A percentile compares a stretch with the other conserved stretches of the same genome.
Evolutionary conservation across 2,797 vertebrate species (phyloP).

Genomic region (Acropternis orthonyx): DNA sequence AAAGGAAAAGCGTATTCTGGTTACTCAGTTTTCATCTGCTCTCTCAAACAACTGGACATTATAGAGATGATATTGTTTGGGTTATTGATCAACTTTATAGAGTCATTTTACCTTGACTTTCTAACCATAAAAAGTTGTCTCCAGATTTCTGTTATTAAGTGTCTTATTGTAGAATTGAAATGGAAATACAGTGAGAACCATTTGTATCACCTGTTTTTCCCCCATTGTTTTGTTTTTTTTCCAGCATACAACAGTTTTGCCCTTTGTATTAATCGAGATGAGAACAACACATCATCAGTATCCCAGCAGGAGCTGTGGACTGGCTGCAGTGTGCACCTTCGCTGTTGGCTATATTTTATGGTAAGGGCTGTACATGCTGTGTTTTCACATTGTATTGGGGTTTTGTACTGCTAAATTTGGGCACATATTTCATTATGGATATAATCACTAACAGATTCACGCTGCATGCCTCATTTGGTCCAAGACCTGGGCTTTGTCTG

Average conservation of each 20-base stretch:
- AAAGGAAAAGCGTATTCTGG: neutral
- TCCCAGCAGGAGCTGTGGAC: conserved; percentile 88
- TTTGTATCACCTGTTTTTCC: conserved; percentile 60
- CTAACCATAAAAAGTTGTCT: neutral
- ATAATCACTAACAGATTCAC: conserved; percentile 76
- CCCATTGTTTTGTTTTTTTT: conserved; percentile 18
- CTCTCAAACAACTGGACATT: rapidly evolving
- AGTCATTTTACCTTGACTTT: neutral
- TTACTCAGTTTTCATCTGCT: neutral
- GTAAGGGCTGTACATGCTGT: conserved; percentile 77
- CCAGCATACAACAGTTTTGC: conserved; percentile 96
- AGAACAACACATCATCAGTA: conserved; percentile 93
- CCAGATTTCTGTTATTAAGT: neutral
- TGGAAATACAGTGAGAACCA: neutral
- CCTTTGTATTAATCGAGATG: conserved; percentile 99
- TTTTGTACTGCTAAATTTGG: conserved; percentile 73
- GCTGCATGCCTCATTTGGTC: conserved; percentile 69
- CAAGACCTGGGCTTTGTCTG: conserved; percentile 80
- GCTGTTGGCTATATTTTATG: conserved; percentile 92
- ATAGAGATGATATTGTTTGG: neutral
- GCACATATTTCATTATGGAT: conserved; percentile 73
- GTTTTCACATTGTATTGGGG: conserved; percentile 63
- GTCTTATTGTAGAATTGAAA: neutral
- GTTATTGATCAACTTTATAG: neutral
- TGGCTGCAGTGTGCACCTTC: conserved; percentile 87